Conservation (phyloP, 2,888 invertebrate species). For the Ophion slaviceki region DNA sequence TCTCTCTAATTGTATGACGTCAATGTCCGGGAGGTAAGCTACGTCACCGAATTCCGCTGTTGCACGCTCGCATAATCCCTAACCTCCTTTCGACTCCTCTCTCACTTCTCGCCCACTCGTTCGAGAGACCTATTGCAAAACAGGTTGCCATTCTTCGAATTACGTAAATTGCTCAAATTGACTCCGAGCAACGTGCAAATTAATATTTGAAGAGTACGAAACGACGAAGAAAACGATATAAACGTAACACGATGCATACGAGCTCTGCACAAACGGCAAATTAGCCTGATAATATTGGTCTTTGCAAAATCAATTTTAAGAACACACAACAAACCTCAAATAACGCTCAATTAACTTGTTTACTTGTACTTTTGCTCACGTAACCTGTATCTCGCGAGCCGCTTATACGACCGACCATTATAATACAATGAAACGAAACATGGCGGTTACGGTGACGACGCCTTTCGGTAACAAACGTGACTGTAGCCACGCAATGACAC, state of each 20-base stretch:
- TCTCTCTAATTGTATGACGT: slow-evolving; percentile 53
- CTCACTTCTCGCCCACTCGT: neutral
- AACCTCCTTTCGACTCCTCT: neutral
- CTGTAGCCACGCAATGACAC: neutral
- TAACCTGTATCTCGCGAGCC: neutral
- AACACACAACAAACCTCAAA: slow-evolving; percentile 15
- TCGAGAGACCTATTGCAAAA: slow-evolving; percentile 15
- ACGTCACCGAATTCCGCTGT: slow-evolving; percentile 36
- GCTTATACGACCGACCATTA: neutral
- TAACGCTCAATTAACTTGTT: slow-evolving; percentile 24
- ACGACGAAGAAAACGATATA: neutral
- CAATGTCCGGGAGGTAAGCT: slow-evolving; percentile 38
- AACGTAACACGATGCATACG: neutral
- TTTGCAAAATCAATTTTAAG: slow-evolving; percentile 13
- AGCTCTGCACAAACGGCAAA: neutral
- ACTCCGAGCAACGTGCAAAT: slow-evolving; percentile 14
- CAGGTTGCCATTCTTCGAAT: slow-evolving; percentile 7
- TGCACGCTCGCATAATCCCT: slow-evolving; percentile 22
- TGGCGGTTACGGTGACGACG: neutral
- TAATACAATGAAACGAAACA: slow-evolving; percentile 3
- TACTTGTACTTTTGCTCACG: slow-evolving; percentile 1
- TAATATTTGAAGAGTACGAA: slow-evolving; percentile 11
- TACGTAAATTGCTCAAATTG: neutral
- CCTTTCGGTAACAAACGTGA: slow-evolving; percentile 8
- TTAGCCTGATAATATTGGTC: neutral